Percentiles rank a stretch among this genome's conserved stretches.
Evolutionary conservation across 2,888 invertebrate genomes (phyloP).

Genomic region (Piscicola geometra): DNA sequence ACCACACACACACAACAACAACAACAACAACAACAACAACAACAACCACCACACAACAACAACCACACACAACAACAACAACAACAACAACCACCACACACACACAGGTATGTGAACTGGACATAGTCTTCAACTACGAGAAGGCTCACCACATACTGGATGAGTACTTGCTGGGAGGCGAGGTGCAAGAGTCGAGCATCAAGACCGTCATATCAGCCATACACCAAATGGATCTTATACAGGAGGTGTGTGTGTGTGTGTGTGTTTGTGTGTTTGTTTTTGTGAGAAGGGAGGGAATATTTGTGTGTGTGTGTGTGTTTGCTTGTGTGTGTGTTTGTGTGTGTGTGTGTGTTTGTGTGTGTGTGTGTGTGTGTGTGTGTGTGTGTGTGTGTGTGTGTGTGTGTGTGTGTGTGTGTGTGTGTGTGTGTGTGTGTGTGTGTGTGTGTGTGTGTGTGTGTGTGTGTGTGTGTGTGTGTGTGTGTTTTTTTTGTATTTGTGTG

Average conservation of each 20-base stretch:
- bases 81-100: constrained; percentile 7
- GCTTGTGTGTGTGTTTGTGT: constrained; percentile 14
- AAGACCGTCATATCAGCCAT: constrained; percentile 98
- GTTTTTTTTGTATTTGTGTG: neutral
- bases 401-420: constrained; percentile 21
- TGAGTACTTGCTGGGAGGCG: constrained; percentile 91
- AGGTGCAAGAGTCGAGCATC: constrained; percentile 98
- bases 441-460: constrained; percentile 17
- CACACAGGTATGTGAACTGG: constrained; percentile 88
- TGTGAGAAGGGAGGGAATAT: neutral
- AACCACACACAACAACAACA: neutral
- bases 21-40: neutral
- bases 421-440: constrained; percentile 21
- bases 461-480: constrained; percentile 20
- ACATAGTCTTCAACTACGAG: constrained; percentile 99
- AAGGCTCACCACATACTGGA: constrained; percentile 99
- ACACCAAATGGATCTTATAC: constrained; percentile 93
- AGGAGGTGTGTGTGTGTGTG: constrained; percentile 1
- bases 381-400: constrained; percentile 21
- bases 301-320: constrained; percentile 11
- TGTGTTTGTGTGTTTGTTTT: neutral
- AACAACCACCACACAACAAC: neutral
- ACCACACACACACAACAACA: neutral
- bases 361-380: constrained; percentile 14
- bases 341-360: constrained; percentile 17